Conservation (phyloP, 23 tunicate genomes). For the Halocynthia roretzi region DNA sequence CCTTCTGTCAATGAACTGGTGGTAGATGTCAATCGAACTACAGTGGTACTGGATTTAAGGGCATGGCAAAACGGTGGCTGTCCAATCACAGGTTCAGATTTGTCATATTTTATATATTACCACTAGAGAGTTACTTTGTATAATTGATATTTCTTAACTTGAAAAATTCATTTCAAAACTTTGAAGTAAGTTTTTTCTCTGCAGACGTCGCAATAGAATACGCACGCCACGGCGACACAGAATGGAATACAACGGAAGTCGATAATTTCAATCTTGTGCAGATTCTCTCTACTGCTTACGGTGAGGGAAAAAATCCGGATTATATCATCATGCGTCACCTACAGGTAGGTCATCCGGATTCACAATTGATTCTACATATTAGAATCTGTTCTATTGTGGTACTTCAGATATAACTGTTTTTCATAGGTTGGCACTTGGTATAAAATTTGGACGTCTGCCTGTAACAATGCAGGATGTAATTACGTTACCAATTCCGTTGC, state of each 20-base stretch:
- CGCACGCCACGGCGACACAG: conserved; percentile 18
- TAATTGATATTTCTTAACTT: no score
- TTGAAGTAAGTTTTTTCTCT: no score
- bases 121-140: no score
- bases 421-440: conserved; percentile 45
- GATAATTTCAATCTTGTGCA: background rate
- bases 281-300: background rate
- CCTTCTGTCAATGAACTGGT: conserved; percentile 31
- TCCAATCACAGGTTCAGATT: conserved; percentile 36
- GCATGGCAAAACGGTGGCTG: conserved; percentile 43
- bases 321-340: background rate
- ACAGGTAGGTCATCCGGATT: background rate
- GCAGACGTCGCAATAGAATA: conserved; percentile 7
- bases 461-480: conserved; percentile 37
- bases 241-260: background rate
- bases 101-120: background rate
- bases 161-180: no score
- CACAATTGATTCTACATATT: background rate
- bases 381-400: background rate
- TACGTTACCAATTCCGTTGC: conserved; percentile 20
- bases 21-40: conserved; percentile 18
- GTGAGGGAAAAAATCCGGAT: conserved; percentile 7
- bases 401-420: background rate
- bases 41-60: conserved; percentile 22
- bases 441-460: conserved; percentile 28